Evolutionary conservation across 2,888 invertebrate species (phyloP).

Genomic region (Drosophila hamatofila): DNA sequence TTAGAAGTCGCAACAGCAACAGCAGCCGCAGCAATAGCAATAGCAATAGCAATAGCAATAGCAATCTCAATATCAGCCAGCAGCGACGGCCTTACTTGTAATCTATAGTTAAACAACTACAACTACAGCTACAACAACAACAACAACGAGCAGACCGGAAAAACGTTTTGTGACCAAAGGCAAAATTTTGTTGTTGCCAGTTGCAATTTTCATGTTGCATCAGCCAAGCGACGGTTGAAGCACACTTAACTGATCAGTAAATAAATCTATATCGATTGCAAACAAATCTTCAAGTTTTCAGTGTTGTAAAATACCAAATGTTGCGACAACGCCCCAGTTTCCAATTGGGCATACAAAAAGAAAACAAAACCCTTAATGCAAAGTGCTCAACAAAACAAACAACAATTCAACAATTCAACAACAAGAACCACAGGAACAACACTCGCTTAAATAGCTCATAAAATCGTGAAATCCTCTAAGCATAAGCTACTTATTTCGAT

Average conservation of each 20-base stretch:
- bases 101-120: slow-evolving; percentile 49
- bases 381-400: slow-evolving; percentile 49
- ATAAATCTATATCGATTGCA: slow-evolving; percentile 8
- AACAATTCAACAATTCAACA: slow-evolving; percentile 27
- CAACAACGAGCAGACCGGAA: slow-evolving; percentile 51
- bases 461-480: slow-evolving; percentile 53
- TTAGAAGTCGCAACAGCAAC: slow-evolving; percentile 68
- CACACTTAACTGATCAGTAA: slow-evolving; percentile 25
- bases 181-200: slow-evolving; percentile 50
- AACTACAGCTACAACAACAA: slow-evolving; percentile 34
- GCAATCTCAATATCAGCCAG: slow-evolving; percentile 26
- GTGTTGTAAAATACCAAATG: slow-evolving; percentile 29
- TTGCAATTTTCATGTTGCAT: slow-evolving; percentile 51
- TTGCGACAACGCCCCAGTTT: slow-evolving; percentile 13
- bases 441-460: slow-evolving; percentile 40
- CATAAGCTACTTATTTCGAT: slow-evolving; percentile 69
- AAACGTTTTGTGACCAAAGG: slow-evolving; percentile 50
- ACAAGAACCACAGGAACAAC: slow-evolving; percentile 11
- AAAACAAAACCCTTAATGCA: slow-evolving; percentile 2
- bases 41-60: slow-evolving; percentile 20
- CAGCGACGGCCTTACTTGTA: slow-evolving; percentile 69
- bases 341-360: slow-evolving; percentile 13
- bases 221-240: slow-evolving; percentile 44
- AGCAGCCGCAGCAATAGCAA: slow-evolving; percentile 39
- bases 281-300: slow-evolving; percentile 9